A percentile compares a stretch with the other conserved stretches of the same genome.
Conservation (phyloP, 2,113 vertebrate genomes). For the Carassius carassius region DNA sequence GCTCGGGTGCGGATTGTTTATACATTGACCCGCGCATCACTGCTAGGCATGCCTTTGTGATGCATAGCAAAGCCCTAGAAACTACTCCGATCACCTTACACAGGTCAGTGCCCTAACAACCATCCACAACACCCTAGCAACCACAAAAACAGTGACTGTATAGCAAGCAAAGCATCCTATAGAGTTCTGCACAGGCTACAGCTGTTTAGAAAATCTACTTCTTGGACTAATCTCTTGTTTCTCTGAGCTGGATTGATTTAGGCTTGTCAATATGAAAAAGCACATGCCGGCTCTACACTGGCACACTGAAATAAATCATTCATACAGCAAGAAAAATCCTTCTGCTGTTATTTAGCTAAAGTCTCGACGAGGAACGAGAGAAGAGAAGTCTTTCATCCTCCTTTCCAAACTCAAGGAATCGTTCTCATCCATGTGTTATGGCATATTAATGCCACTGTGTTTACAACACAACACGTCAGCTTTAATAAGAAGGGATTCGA, state of each 20-base stretch:
- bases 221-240: conserved; percentile 10
- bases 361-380: conserved; percentile 30
- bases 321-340: conserved; percentile 44
- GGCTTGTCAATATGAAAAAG: neutral
- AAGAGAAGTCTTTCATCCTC: conserved; percentile 18
- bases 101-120: neutral
- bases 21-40: too few relatives aligned
- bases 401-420: conserved; percentile 45
- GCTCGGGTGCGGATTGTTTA: too few relatives aligned
- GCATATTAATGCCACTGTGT: conserved; percentile 58
- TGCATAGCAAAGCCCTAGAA: neutral
- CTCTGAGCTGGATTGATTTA: neutral
- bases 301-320: conserved; percentile 13
- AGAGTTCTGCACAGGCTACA: neutral
- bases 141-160: neutral
- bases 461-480: conserved; percentile 63
- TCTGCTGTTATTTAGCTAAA: conserved; percentile 29
- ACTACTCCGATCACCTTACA: neutral
- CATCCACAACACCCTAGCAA: neutral
- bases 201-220: neutral
- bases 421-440: conserved; percentile 54
- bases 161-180: neutral
- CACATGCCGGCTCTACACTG: neutral
- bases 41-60: too few relatives aligned
- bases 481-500: conserved; percentile 63